phyloP scores from a whole-genome alignment of 1,140 invertebrate species.

The Coboldia fuscipes region DNA sequence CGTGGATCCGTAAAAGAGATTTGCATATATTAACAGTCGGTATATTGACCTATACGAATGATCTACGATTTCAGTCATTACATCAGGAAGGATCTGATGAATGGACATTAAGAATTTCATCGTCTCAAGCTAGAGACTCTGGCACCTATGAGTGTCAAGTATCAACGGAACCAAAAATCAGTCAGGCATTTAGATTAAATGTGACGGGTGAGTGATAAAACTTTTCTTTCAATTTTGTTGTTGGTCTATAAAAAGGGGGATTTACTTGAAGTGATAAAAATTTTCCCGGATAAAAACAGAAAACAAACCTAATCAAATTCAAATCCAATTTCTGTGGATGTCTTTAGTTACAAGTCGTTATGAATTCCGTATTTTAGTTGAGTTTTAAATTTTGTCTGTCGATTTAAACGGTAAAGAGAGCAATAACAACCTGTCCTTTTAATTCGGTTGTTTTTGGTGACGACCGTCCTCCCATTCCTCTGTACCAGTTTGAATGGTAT shows the following conservation, averaged over 20 bases:
- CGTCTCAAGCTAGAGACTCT: conserved; percentile 53
- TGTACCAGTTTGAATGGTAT: too few relatives aligned
- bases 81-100: conserved; percentile 68
- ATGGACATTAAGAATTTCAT: conserved; percentile 65
- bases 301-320: conserved; percentile 13
- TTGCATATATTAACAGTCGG: conserved; percentile 55
- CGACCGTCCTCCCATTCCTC: too few relatives aligned
- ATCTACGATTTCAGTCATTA: conserved; percentile 48
- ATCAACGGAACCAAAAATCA: conserved; percentile 69
- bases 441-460: too few relatives aligned
- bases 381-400: too few relatives aligned
- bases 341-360: background rate
- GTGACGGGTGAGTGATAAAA: conserved; percentile 52
- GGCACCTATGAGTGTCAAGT: conserved; percentile 70
- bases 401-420: too few relatives aligned
- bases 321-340: conserved; percentile 8
- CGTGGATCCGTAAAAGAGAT: conserved; percentile 60
- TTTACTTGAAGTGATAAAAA: conserved; percentile 6
- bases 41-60: conserved; percentile 52
- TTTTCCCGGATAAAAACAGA: conserved; percentile 12
- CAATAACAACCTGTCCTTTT: too few relatives aligned
- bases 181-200: conserved; percentile 51
- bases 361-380: too few relatives aligned
- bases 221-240: too few relatives aligned
- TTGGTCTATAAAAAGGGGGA: background rate